phyloP scores from a whole-genome alignment of 2,113 vertebrate genomes.

The Daubentonia madagascariensis region DNA sequence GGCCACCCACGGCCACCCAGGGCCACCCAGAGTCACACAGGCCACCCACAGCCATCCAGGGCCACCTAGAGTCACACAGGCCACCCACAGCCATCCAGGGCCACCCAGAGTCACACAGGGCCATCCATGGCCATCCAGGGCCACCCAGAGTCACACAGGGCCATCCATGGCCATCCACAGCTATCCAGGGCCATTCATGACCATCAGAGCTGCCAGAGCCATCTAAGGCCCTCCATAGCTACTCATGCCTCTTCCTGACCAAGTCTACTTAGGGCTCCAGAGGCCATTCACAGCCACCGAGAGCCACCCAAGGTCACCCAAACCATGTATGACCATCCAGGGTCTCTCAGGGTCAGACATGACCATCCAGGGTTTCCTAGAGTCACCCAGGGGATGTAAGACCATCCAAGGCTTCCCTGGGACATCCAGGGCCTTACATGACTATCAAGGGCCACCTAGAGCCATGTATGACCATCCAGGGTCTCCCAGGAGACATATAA shows the following conservation, averaged over 20 bases:
- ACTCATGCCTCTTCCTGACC: background rate
- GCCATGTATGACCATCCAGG: background rate
- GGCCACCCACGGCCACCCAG: no score
- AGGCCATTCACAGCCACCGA: rapidly evolving
- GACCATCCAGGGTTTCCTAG: background rate
- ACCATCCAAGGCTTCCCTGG: no score
- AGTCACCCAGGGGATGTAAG: background rate
- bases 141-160: background rate
- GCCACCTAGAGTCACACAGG: background rate
- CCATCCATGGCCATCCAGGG: no score
- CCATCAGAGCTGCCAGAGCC: background rate
- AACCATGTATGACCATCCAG: background rate
- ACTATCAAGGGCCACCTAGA: background rate
- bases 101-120: background rate
- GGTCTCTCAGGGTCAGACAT: background rate
- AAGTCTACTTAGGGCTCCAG: background rate
- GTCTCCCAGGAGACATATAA: no score
- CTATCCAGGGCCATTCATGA: no score
- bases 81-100: background rate
- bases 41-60: background rate
- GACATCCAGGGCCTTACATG: background rate
- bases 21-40: background rate
- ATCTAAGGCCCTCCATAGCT: background rate
- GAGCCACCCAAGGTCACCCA: background rate
- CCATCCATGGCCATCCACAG: background rate